phyloP scores from a whole-genome alignment of 2,113 vertebrate species.

The Corydoras sp. region DNA sequence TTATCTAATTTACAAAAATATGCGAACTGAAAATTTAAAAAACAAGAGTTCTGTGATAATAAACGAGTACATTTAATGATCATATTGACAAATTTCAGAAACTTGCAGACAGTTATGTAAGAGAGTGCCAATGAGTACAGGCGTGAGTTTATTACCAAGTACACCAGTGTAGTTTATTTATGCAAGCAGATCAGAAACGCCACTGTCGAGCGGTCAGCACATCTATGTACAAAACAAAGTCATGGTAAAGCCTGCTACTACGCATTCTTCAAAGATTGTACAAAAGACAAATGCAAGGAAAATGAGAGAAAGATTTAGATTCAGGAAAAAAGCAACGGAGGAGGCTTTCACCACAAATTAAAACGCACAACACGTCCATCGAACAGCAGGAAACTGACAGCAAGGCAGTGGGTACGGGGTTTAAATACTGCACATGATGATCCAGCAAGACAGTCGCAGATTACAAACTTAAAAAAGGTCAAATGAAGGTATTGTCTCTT shows the following conservation, averaged over 20 bases:
- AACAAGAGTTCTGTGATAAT: too few relatives aligned
- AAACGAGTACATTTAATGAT: too few relatives aligned
- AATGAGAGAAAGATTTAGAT: slow-evolving; percentile 57
- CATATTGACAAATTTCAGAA: too few relatives aligned
- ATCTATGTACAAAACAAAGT: slow-evolving; percentile 99
- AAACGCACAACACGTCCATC: slow-evolving; percentile 87
- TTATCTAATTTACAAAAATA: too few relatives aligned
- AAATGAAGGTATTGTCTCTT: slow-evolving; percentile 46
- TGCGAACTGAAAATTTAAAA: too few relatives aligned
- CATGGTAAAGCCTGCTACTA: slow-evolving; percentile 92
- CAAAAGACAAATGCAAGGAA: slow-evolving; percentile 94
- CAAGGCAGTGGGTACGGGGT: slow-evolving; percentile 76
- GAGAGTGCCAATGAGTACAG: slow-evolving; percentile 20
- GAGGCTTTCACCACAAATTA: slow-evolving; percentile 79
- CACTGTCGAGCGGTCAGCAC: slow-evolving; percentile 99
- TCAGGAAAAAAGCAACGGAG: slow-evolving; percentile 80
- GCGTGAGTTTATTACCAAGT: slow-evolving; percentile 74
- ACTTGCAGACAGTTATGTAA: neutral
- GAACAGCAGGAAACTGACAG: slow-evolving; percentile 78
- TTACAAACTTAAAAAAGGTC: slow-evolving; percentile 62
- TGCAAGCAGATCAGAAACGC: slow-evolving; percentile 99
- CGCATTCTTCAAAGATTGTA: slow-evolving; percentile 95
- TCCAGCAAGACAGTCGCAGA: slow-evolving; percentile 74
- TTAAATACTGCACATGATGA: slow-evolving; percentile 87
- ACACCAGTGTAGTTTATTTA: slow-evolving; percentile 97